A percentile compares a stretch with the other conserved stretches of the same genome.
phyloP scores from a whole-genome alignment of 2,113 vertebrate species.

The Porphyrio hochstetteri region DNA sequence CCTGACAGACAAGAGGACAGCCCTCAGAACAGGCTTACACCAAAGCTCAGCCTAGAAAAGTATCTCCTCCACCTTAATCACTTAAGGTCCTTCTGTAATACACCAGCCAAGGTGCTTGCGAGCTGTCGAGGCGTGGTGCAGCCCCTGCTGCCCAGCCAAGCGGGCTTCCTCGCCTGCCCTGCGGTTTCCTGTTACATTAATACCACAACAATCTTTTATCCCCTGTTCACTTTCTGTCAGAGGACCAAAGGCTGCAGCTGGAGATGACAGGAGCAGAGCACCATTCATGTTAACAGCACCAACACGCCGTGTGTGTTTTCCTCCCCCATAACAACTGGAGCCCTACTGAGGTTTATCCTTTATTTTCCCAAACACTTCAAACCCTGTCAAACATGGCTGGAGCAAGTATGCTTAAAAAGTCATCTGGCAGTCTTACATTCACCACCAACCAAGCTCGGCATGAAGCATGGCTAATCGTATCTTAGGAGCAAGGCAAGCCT shows the following conservation, averaged over 20 bases:
- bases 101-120: background rate
- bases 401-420: background rate
- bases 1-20: background rate
- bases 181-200: background rate
- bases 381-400: background rate
- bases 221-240: background rate
- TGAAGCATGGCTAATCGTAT: background rate
- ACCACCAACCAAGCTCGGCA: background rate
- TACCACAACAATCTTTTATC: background rate
- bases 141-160: background rate
- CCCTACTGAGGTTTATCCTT: background rate
- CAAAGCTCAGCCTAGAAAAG: background rate
- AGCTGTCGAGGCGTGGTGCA: background rate
- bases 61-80: background rate
- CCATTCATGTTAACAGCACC: background rate
- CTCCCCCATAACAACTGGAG: background rate
- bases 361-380: background rate
- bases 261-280: background rate
- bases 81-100: background rate
- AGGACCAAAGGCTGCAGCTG: background rate
- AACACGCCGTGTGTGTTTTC: background rate
- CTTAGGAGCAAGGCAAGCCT: background rate
- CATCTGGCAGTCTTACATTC: background rate
- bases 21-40: background rate
- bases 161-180: background rate